These are phyloP conservation scores for Numenius arquata DNA, from an alignment of 2,113 vertebrate species.

Conservation along the genomic window DNA sequence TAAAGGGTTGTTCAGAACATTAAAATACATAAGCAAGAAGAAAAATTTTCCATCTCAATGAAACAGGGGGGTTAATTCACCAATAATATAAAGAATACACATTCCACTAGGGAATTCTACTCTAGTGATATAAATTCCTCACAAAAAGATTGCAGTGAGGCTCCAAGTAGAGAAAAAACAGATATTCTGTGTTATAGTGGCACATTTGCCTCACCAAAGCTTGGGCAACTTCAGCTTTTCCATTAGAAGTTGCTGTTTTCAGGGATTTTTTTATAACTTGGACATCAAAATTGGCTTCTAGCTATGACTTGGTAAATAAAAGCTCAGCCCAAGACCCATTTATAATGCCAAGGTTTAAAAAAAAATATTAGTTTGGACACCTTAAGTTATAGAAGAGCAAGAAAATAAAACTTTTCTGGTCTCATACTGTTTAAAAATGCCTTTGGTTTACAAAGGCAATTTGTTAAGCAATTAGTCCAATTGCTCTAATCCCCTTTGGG, in stretches of 20 bases:
- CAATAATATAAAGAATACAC: conserved; percentile 40
- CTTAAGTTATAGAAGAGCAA: conserved; percentile 3
- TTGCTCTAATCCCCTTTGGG: neutral
- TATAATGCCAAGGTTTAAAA: conserved; percentile 13
- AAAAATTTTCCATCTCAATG: neutral
- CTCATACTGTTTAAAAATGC: neutral
- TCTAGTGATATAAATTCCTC: conserved; percentile 67
- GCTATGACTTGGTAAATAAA: conserved; percentile 59
- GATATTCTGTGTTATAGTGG: conserved; percentile 57
- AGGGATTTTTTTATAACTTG: conserved; percentile 62
- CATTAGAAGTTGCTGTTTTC: conserved; percentile 67
- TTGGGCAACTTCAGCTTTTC: conserved; percentile 62
- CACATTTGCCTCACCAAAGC: neutral
- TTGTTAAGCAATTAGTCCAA: conserved; percentile 30
- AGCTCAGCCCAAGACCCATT: conserved; percentile 3
- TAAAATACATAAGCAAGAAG: neutral
- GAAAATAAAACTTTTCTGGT: neutral
- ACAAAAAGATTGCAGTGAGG: conserved; percentile 25
- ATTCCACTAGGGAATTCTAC: conserved; percentile 50
- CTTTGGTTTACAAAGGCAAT: conserved; percentile 49
- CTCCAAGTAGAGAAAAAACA: conserved; percentile 49
- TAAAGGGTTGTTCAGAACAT: neutral
- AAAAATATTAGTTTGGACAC: neutral
- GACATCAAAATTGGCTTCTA: conserved; percentile 55
- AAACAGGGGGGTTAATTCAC: conserved; percentile 14